Evolutionary conservation across 2,113 vertebrate genomes (phyloP).

Genomic region (Noturus placidus): DNA sequence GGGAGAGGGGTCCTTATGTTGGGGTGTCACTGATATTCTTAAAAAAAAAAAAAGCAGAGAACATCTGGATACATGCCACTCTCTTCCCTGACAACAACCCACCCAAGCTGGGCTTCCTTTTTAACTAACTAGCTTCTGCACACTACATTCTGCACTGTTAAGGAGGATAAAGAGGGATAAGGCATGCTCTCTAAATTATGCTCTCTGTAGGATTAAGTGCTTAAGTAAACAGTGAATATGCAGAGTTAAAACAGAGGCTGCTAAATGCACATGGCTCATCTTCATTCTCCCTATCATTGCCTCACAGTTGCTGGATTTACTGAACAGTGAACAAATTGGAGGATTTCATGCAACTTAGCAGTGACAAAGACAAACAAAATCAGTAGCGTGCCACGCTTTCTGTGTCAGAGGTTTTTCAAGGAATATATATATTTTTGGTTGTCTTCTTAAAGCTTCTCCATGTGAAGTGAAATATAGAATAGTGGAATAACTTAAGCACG

Average conservation of each 20-base stretch:
- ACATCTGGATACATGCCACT: constrained; percentile 73
- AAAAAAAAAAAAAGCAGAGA: constrained; percentile 61
- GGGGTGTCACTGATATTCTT: constrained; percentile 63
- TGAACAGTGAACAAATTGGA: constrained; percentile 49
- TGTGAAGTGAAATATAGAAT: not conserved
- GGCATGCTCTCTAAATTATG: constrained; percentile 72
- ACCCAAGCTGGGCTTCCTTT: constrained; percentile 61
- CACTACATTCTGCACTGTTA: constrained; percentile 65
- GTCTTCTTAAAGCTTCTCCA: not conserved
- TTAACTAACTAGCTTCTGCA: constrained; percentile 72
- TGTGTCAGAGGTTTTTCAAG: constrained; percentile 33
- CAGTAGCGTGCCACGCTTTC: constrained; percentile 21
- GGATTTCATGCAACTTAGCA: constrained; percentile 44
- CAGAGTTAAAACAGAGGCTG: constrained; percentile 59
- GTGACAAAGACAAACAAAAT: constrained; percentile 40
- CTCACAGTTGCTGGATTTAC: constrained; percentile 58
- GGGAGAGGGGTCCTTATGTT: constrained; percentile 66
- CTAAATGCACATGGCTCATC: constrained; percentile 56
- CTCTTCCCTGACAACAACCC: constrained; percentile 73
- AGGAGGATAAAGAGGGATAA: constrained; percentile 67
- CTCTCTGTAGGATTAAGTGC: constrained; percentile 68
- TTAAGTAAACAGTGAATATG: constrained; percentile 66
- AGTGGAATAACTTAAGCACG: not conserved
- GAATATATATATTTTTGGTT: not conserved
- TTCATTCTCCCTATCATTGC: constrained; percentile 56